phyloP scores from a whole-genome alignment of 2,888 invertebrate genomes.

The Venusia cambrica region DNA sequence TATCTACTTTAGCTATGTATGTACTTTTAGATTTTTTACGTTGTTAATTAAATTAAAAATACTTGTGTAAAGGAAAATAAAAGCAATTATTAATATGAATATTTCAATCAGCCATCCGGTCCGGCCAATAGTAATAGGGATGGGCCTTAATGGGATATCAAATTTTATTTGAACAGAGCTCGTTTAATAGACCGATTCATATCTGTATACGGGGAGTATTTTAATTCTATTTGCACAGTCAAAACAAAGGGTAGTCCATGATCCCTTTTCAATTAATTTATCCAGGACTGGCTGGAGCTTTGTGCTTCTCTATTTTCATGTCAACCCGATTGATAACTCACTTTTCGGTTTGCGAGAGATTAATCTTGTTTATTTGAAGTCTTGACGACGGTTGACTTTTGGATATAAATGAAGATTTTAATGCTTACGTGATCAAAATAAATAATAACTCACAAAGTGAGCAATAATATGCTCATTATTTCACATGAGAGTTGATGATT shows the following conservation, averaged over 20 bases:
- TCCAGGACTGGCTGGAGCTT: constrained; percentile 40
- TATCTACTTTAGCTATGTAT: too few species aligned
- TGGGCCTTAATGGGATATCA: constrained; percentile 33
- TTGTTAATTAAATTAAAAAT: too few species aligned
- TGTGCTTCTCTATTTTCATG: constrained; percentile 53
- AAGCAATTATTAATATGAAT: constrained; percentile 1
- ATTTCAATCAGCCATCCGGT: background rate
- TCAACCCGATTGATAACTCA: constrained; percentile 44
- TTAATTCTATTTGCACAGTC: constrained; percentile 72
- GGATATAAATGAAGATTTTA: too few species aligned
- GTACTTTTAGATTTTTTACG: too few species aligned
- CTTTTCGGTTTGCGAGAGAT: constrained; percentile 1
- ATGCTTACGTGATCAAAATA: too few species aligned
- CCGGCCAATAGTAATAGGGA: background rate
- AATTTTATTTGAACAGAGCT: constrained; percentile 42
- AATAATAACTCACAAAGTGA: too few species aligned
- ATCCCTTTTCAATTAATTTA: constrained; percentile 70
- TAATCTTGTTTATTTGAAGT: background rate
- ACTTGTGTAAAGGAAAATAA: too few species aligned
- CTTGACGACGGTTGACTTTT: too few species aligned
- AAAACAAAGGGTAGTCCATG: constrained; percentile 61
- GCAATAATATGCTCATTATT: too few species aligned
- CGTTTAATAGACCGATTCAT: constrained; percentile 63
- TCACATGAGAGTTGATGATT: too few species aligned
- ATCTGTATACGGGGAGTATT: constrained; percentile 55